These are phyloP conservation scores for Linnaemya vulpina DNA, from an alignment of 2,888 invertebrate genomes.

Conservation along the genomic window DNA sequence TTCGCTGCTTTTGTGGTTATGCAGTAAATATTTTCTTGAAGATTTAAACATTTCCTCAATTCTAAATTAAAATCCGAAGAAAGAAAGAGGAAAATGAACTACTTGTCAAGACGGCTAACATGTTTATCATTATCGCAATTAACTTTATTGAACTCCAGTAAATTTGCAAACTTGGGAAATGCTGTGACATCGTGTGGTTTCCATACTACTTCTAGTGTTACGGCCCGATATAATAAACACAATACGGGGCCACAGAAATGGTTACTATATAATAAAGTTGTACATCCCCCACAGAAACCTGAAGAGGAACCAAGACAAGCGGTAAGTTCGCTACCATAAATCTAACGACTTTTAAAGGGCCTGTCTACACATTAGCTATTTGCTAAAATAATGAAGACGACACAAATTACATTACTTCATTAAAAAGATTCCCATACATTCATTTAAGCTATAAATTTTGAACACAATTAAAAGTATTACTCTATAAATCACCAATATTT, in stretches of 20 bases:
- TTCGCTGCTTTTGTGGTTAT: slow-evolving; percentile 57
- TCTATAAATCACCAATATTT: slow-evolving; percentile 77
- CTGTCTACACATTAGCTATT: no score
- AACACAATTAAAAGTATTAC: not conserved
- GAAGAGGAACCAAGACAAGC: slow-evolving; percentile 92
- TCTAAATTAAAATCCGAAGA: slow-evolving; percentile 37
- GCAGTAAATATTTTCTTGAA: slow-evolving; percentile 25
- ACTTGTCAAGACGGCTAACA: slow-evolving; percentile 59
- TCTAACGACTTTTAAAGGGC: not conserved
- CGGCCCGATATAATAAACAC: slow-evolving; percentile 78
- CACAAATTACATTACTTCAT: no score
- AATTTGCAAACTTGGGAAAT: slow-evolving; percentile 31
- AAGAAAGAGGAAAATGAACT: slow-evolving; percentile 66
- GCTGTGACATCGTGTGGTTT: slow-evolving; percentile 68
- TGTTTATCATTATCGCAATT: slow-evolving; percentile 43
- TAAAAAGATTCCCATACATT: not conserved
- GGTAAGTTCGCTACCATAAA: slow-evolving; percentile 84
- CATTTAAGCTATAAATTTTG: not conserved
- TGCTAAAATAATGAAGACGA: no score
- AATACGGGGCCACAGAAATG: slow-evolving; percentile 85
- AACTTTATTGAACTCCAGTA: slow-evolving; percentile 43
- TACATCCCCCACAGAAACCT: slow-evolving; percentile 91
- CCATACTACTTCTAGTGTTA: slow-evolving; percentile 77
- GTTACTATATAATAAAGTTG: slow-evolving; percentile 87
- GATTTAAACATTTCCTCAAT: not conserved